Conservation (phyloP, 2,113 vertebrate genomes). For the Chloroceryle aenea region DNA sequence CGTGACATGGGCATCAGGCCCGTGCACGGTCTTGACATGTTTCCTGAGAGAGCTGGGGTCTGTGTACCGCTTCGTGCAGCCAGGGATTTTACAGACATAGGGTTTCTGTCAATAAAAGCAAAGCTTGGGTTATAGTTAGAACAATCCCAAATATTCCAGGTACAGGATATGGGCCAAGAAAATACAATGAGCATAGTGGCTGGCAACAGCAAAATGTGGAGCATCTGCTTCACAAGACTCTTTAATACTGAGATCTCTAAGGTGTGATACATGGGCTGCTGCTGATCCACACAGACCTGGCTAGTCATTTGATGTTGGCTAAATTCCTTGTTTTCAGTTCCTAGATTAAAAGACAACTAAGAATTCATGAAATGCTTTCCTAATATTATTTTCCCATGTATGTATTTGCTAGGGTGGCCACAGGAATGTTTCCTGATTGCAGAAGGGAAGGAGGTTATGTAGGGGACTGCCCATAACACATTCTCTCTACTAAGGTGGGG, state of each 20-base stretch:
- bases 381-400: slow-evolving; percentile 32
- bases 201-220: slow-evolving; percentile 7
- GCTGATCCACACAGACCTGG: not conserved
- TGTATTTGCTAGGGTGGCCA: slow-evolving; percentile 20
- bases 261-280: slow-evolving; percentile 12
- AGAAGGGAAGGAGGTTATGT: not conserved
- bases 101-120: slow-evolving; percentile 86
- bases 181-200: not conserved
- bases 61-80: slow-evolving; percentile 96
- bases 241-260: not conserved
- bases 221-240: not conserved
- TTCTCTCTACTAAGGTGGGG: slow-evolving; percentile 15
- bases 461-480: not conserved
- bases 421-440: slow-evolving; percentile 64
- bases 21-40: slow-evolving; percentile 96
- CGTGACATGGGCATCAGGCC: slow-evolving; percentile 94
- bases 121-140: slow-evolving; percentile 23
- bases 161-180: not conserved
- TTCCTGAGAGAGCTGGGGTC: slow-evolving; percentile 98
- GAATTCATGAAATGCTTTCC: slow-evolving; percentile 51
- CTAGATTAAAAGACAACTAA: slow-evolving; percentile 30
- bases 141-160: not conserved
- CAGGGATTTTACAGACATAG: slow-evolving; percentile 96
- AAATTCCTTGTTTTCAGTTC: slow-evolving; percentile 40
- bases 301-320: slow-evolving; percentile 9